A percentile compares a stretch with the other conserved stretches of the same genome.
Conservation (phyloP, 92 coral and sea anemone species). For the Desmophyllum pertusum region DNA sequence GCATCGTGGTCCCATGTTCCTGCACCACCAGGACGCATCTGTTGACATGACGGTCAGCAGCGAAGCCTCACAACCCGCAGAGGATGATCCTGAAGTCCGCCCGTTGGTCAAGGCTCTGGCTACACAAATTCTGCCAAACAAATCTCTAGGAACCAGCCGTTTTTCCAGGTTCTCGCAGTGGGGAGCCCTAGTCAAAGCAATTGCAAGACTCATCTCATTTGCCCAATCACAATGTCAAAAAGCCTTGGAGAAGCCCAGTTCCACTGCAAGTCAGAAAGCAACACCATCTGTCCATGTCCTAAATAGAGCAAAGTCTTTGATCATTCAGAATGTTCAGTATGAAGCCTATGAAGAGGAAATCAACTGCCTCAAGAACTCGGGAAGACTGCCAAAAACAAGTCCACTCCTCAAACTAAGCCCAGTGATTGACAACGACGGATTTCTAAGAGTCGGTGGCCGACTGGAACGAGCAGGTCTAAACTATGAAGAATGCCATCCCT, state of each 20-base stretch:
- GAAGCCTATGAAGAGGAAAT: slow-evolving; percentile 37
- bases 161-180: slow-evolving; percentile 55
- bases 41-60: too few species aligned
- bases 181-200: slow-evolving; percentile 41
- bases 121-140: too few species aligned
- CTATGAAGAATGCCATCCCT: slow-evolving; percentile 5
- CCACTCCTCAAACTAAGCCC: slow-evolving; percentile 40
- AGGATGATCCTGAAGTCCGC: slow-evolving; percentile 55
- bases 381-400: slow-evolving; percentile 15
- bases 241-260: neutral
- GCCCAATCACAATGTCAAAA: neutral
- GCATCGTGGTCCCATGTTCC: too few species aligned
- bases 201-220: slow-evolving; percentile 10
- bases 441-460: slow-evolving; percentile 46
- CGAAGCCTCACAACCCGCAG: slow-evolving; percentile 3
- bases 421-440: slow-evolving; percentile 18
- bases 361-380: neutral
- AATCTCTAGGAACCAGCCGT: slow-evolving; percentile 40
- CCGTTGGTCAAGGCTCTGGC: too few species aligned
- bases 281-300: neutral
- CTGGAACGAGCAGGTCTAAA: slow-evolving; percentile 14
- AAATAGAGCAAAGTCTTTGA: slow-evolving; percentile 11
- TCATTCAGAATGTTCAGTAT: slow-evolving; percentile 35
- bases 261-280: neutral
- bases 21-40: too few species aligned